Conservation (phyloP, 2,797 vertebrate genomes). For the Ctenopoma kingsleyae region DNA sequence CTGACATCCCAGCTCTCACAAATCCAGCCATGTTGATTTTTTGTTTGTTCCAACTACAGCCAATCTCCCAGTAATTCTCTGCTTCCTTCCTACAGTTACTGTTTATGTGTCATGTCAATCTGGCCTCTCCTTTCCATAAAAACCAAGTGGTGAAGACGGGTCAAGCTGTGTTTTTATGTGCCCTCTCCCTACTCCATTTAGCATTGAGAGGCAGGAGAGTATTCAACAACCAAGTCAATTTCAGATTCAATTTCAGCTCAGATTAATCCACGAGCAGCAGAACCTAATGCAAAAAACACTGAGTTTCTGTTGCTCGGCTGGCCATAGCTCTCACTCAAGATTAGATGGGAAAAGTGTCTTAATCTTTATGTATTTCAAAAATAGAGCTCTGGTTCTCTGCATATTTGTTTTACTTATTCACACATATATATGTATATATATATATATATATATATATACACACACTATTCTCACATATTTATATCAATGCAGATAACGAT, state of each 20-base stretch:
- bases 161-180: constrained; percentile 1
- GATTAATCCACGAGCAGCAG: constrained; percentile 50
- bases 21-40: neutral
- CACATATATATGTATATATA: no score
- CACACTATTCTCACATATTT: no score
- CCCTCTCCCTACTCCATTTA: constrained; percentile 29
- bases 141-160: constrained; percentile 19
- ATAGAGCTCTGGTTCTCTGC: no score
- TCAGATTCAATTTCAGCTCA: constrained; percentile 55
- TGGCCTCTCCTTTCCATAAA: constrained; percentile 11
- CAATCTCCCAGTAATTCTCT: neutral
- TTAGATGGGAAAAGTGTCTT: no score
- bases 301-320: constrained; percentile 31
- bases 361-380: neutral
- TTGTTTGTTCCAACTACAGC: neutral
- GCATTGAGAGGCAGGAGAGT: constrained; percentile 33
- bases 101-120: constrained; percentile 32
- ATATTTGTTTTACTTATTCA: no score
- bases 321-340: constrained; percentile 11
- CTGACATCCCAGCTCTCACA: neutral
- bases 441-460: no score
- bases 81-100: neutral
- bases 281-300: constrained; percentile 31
- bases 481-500: no score
- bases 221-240: constrained; percentile 47